phyloP scores from a whole-genome alignment of 2,113 vertebrate genomes.

The Acrocephalus arundinaceus region DNA sequence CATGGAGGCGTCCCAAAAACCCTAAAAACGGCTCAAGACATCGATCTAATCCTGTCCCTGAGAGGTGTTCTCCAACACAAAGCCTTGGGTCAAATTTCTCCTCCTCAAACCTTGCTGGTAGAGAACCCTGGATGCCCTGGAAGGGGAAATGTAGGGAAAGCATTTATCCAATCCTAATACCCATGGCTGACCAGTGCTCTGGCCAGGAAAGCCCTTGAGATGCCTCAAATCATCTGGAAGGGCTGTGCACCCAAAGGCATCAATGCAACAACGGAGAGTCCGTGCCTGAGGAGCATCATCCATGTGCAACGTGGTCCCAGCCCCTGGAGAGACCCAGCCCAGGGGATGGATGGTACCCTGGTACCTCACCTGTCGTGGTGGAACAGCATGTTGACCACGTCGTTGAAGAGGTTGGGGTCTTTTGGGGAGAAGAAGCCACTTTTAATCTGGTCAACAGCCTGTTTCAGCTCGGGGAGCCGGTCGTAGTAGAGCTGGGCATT shows the following conservation, averaged over 20 bases:
- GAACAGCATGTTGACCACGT: constrained; percentile 91
- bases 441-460: constrained; percentile 89
- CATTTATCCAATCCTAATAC: rapidly evolving
- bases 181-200: not conserved
- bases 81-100: rapidly evolving
- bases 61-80: not conserved
- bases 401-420: constrained; percentile 88
- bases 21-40: not conserved
- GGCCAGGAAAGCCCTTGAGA: not conserved
- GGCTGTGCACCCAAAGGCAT: not conserved
- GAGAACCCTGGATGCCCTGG: rapidly evolving
- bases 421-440: constrained; percentile 88
- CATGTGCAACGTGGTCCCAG: rapidly evolving
- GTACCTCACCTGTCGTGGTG: constrained; percentile 85
- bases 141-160: not conserved
- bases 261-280: rapidly evolving
- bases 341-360: not conserved
- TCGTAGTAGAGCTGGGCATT: constrained; percentile 86
- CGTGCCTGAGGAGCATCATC: not conserved
- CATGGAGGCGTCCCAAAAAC: not conserved
- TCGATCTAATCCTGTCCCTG: rapidly evolving
- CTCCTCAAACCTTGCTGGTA: too few relatives aligned
- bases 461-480: constrained; percentile 85
- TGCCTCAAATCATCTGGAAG: not conserved
- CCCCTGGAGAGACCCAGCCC: not conserved